Conservation (phyloP, 2,113 vertebrate species). For the Spilogale gracilis region DNA sequence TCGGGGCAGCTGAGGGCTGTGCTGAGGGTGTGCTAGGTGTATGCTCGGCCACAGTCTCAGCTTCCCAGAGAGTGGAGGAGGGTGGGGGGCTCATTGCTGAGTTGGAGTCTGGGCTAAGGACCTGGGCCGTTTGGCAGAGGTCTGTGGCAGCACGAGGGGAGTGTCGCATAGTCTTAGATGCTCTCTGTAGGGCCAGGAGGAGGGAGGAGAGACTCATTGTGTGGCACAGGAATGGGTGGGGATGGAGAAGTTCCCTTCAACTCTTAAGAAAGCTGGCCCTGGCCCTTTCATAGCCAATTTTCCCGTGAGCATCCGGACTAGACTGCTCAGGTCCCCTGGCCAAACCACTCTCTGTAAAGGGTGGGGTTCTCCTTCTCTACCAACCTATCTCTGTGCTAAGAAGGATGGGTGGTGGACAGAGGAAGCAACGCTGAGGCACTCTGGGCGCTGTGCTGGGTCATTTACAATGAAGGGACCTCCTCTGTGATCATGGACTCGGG, state of each 20-base stretch:
- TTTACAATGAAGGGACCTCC: not conserved
- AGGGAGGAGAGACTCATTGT: not conserved
- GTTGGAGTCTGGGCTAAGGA: not conserved
- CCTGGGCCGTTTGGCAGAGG: constrained; percentile 9
- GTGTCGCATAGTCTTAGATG: not conserved
- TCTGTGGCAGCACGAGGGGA: not conserved
- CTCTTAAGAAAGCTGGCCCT: not conserved
- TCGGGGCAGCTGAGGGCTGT: not conserved
- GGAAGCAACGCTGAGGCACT: not conserved
- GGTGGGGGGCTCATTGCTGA: not conserved
- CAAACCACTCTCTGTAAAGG: not conserved
- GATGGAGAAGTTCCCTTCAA: not conserved
- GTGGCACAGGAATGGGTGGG: not conserved
- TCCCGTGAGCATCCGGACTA: not conserved
- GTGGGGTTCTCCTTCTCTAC: not conserved
- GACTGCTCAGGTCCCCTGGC: not conserved
- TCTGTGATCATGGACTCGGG: not conserved
- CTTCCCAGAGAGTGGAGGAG: not conserved
- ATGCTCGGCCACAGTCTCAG: not conserved
- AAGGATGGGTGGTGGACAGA: not conserved
- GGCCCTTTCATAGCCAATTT: not conserved
- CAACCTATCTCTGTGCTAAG: not conserved
- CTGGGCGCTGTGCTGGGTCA: not conserved
- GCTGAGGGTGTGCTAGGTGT: not conserved
- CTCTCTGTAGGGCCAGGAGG: not conserved